Evolutionary conservation across 2,888 invertebrate species (phyloP).

Genomic region (Perizoma flavofasciatum): DNA sequence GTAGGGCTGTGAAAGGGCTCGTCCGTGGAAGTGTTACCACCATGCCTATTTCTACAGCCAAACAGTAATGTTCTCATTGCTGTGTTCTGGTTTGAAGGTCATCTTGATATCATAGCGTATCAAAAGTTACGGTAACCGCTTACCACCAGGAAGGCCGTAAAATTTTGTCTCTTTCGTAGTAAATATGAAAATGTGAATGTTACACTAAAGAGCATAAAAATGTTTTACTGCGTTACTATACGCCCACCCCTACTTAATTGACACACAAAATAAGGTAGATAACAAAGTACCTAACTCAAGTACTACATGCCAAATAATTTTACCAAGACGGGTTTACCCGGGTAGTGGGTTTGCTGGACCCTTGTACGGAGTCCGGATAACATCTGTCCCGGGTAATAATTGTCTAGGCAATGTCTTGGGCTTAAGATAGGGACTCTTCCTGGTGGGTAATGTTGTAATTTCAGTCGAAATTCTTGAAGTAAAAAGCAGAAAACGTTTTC

Average conservation of each 20-base stretch:
- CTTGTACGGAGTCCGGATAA: conserved; percentile 35
- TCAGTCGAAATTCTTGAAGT: not conserved
- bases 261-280: conserved; percentile 13
- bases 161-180: too few species aligned
- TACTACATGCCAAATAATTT: conserved; percentile 35
- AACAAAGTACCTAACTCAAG: conserved; percentile 8
- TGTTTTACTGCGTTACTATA: not conserved
- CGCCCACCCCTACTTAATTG: conserved; percentile 11
- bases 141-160: too few species aligned
- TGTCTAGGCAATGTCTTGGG: conserved; percentile 23
- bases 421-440: conserved; percentile 6
- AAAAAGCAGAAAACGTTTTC: too few species aligned
- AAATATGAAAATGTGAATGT: too few species aligned
- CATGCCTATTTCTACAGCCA: too few species aligned
- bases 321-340: conserved; percentile 21
- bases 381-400: conserved; percentile 36
- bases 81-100: too few species aligned
- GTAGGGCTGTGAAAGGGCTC: too few species aligned
- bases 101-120: too few species aligned
- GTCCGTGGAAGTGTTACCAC: too few species aligned
- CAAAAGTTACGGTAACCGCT: too few species aligned
- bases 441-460: not conserved
- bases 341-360: conserved; percentile 27
- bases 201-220: not conserved
- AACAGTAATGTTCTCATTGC: too few species aligned